Base-by-base conservation (phyloP, 1,140 invertebrate species). In the Nymphalis io region DNA sequence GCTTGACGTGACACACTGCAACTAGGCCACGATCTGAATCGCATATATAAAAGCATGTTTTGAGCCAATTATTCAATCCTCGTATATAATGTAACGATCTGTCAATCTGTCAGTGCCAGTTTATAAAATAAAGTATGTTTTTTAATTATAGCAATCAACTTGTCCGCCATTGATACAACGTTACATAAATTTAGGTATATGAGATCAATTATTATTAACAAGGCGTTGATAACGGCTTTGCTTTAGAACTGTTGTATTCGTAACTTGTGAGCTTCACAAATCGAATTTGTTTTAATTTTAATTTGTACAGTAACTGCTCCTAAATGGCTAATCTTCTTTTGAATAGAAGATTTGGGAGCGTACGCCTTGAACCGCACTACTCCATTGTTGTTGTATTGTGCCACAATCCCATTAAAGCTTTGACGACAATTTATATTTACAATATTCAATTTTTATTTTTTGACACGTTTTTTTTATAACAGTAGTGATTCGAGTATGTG, bases 91-190 rank as follows among this genome's bases (percentile, higher is more conserved):
- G 27, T 40, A 40, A 20, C 58, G 18, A 33, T 60, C 65, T 68
- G 58, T 68, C 65, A 60, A 68, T 51, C 42, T 68, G 65, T 68
- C 65, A 16, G 27, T 0, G 12, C 21, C 13, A 59, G 27, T 59
- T 67, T 68, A 51, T 58, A 53, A 66, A 55, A 66, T 33, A 59
- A n/a, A 44, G 20, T 44, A 18, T 65, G 23, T 33, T 65, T 59
- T 67, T 51, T 70, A 70, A 70, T 70, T 60, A 59, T 40, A 39
- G 51, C 61, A 70, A 70, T 70, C 59, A 70, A 48, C 39, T 51
- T 70, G 68, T 70, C 68, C 18, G 4, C n/a, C n/a, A 21, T 39
- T 51, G 57, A 58, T 67, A 44, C 20, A 60, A 6, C 12, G 42
- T 27, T 23, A 27, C 27, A 62, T 51, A 42, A 48, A 62, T 51